Conservation (phyloP, 2,888 invertebrate species). For the Phortica magna region DNA sequence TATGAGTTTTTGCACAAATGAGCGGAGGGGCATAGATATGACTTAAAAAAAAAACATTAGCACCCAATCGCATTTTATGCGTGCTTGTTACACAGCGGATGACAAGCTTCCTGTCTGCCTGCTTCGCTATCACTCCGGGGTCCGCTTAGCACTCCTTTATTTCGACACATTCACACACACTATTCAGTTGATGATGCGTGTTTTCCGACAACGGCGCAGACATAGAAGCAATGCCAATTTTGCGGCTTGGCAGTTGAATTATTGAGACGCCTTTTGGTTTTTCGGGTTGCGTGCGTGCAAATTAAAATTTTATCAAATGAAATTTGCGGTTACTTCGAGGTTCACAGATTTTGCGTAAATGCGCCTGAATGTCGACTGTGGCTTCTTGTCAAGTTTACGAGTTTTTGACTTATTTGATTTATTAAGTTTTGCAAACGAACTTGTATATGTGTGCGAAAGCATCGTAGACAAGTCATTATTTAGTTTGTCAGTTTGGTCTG, state of each 20-base stretch:
- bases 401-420: slow-evolving; percentile 10
- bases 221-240: slow-evolving; percentile 61
- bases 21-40: background rate
- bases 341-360: slow-evolving; percentile 57
- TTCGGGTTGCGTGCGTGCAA: slow-evolving; percentile 55
- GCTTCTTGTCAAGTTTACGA: slow-evolving; percentile 44
- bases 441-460: background rate
- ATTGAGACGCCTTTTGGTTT: slow-evolving; percentile 59
- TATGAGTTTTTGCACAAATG: slow-evolving; percentile 4
- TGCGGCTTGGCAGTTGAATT: slow-evolving; percentile 73
- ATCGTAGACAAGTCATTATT: background rate
- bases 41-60: slow-evolving; percentile 60
- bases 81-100: slow-evolving; percentile 52
- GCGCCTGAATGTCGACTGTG: slow-evolving; percentile 41
- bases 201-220: background rate
- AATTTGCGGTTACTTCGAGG: slow-evolving; percentile 71
- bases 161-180: background rate
- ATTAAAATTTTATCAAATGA: slow-evolving; percentile 73
- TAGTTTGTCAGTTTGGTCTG: background rate
- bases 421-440: slow-evolving; percentile 7
- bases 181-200: background rate
- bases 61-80: slow-evolving; percentile 72
- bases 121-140: slow-evolving; percentile 5
- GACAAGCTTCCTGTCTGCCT: slow-evolving; percentile 42
- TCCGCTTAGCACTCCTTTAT: background rate